Conservation (phyloP, 2,797 vertebrate genomes). For the Melopsittacus undulatus region DNA sequence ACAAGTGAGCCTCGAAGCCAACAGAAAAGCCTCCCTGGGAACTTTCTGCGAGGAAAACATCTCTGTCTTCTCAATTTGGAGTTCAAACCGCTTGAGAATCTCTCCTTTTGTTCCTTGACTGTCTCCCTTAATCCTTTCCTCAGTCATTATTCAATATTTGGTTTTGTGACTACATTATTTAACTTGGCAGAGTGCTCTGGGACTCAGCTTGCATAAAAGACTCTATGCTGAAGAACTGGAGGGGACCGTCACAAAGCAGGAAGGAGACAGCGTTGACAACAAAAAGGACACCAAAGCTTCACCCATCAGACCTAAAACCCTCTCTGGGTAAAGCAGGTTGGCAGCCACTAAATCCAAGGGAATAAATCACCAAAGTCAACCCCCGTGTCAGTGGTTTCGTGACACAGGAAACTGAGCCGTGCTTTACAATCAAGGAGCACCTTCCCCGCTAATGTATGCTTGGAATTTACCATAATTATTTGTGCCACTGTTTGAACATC, state of each 20-base stretch:
- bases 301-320: neutral
- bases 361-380: constrained; percentile 65
- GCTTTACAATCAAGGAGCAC: constrained; percentile 68
- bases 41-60: neutral
- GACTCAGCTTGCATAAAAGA: constrained; percentile 18
- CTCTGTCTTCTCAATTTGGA: neutral
- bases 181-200: constrained; percentile 22
- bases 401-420: constrained; percentile 66
- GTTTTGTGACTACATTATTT: constrained; percentile 69
- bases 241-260: neutral
- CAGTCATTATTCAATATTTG: constrained; percentile 72
- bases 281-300: constrained; percentile 42
- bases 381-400: constrained; percentile 48
- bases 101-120: constrained; percentile 39
- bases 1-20: neutral
- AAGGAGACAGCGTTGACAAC: neutral
- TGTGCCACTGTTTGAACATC: constrained; percentile 57
- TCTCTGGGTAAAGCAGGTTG: neutral
- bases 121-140: constrained; percentile 45
- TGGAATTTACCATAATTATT: constrained; percentile 73
- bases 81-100: constrained; percentile 23
- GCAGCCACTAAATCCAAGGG: neutral
- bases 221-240: neutral
- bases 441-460: constrained; percentile 66
- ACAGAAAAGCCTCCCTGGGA: neutral